A percentile compares a stretch with the other conserved stretches of the same genome.
phyloP scores from a whole-genome alignment of 2,797 vertebrate genomes.

The Myoxocephalus aenaeus region DNA sequence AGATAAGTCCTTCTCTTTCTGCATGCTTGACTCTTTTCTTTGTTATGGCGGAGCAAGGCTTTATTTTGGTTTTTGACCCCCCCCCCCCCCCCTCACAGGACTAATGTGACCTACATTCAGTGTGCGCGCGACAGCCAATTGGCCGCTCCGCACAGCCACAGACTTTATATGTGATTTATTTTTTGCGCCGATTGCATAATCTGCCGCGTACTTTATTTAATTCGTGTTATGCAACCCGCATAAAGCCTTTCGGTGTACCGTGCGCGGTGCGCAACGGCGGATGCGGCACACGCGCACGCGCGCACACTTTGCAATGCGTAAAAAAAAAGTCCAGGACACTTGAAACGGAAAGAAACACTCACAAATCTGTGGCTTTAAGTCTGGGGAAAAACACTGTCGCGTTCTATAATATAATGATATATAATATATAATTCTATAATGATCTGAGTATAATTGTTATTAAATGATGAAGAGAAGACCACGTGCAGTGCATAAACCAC shows the following conservation, averaged over 20 bases:
- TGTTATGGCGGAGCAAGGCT: conserved; percentile 67
- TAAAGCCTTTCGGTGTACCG: conserved; percentile 8
- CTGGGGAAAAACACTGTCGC: no score
- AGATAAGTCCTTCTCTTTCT: conserved; percentile 19
- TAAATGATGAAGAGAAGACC: conserved; percentile 11
- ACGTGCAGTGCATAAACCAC: conserved; percentile 47
- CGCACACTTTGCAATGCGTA: background rate
- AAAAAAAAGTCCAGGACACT: background rate
- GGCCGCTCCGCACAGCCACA: conserved; percentile 54
- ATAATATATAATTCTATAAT: no score
- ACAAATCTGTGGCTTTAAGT: no score
- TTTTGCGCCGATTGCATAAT: conserved; percentile 81
- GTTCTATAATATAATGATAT: no score
- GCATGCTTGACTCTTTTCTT: conserved; percentile 53
- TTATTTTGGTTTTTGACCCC: conserved; percentile 68
- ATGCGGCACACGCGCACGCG: background rate
- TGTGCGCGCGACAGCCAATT: conserved; percentile 69
- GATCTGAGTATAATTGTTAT: no score
- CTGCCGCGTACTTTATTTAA: conserved; percentile 63
- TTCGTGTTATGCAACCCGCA: conserved; percentile 68
- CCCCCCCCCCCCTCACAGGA: conserved; percentile 47
- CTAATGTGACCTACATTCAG: conserved; percentile 85
- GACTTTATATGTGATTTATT: conserved; percentile 34
- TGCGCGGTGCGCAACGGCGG: background rate
- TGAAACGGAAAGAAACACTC: no score